A percentile compares a stretch with the other conserved stretches of the same genome.
These are phyloP conservation scores for Epinotia brunnichana DNA, from an alignment of 2,888 invertebrate genomes.

Conservation along the genomic window DNA sequence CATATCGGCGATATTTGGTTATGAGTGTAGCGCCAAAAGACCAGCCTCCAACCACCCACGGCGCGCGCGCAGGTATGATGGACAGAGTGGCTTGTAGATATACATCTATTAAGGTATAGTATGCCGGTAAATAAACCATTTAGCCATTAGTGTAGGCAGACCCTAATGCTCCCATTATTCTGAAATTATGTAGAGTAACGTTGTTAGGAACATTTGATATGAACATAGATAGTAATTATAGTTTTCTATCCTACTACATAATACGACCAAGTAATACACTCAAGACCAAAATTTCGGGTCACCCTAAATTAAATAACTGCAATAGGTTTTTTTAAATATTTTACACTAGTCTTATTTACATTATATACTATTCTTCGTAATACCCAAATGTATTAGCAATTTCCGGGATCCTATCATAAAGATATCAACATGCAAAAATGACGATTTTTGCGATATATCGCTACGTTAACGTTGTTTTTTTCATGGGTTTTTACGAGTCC, in stretches of 20 bases:
- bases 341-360: too few relatives aligned
- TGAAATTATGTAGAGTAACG: conserved; percentile 16
- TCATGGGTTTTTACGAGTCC: too few relatives aligned
- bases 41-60: conserved; percentile 54
- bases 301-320: too few relatives aligned
- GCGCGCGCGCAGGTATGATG: conserved; percentile 29
- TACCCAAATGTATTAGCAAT: too few relatives aligned
- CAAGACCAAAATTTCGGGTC: too few relatives aligned
- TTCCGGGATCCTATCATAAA: too few relatives aligned
- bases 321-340: too few relatives aligned
- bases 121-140: conserved; percentile 32
- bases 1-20: conserved; percentile 44
- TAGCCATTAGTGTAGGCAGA: conserved; percentile 31
- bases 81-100: conserved; percentile 28
- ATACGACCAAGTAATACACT: not conserved
- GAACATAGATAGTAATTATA: not conserved
- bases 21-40: conserved; percentile 50
- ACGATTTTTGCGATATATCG: too few relatives aligned
- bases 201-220: conserved; percentile 10
- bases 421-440: too few relatives aligned
- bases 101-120: conserved; percentile 36
- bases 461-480: too few relatives aligned
- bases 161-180: conserved; percentile 30
- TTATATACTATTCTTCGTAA: too few relatives aligned
- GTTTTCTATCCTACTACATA: not conserved